phyloP scores from a whole-genome alignment of 2,113 vertebrate genomes.

The Ctenodactylus gundi region DNA sequence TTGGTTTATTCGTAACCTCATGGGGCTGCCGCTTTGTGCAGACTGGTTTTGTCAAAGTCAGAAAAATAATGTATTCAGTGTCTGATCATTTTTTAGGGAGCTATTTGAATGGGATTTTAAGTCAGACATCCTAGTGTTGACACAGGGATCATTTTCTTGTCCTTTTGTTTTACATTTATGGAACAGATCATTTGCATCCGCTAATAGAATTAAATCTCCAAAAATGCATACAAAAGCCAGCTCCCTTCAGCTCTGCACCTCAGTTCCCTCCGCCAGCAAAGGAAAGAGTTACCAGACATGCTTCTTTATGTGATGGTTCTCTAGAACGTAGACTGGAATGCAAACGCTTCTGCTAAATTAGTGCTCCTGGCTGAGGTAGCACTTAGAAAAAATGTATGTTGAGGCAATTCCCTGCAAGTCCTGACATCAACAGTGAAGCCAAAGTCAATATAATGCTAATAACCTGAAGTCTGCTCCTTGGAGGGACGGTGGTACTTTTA shows the following conservation, averaged over 20 bases:
- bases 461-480: neutral
- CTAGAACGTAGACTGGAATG: conserved; percentile 53
- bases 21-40: conserved; percentile 70
- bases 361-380: neutral
- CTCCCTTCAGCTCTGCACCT: conserved; percentile 51
- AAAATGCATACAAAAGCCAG: conserved; percentile 62
- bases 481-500: neutral
- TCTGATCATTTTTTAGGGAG: neutral
- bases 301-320: conserved; percentile 70
- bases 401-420: conserved; percentile 59
- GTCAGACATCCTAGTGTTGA: conserved; percentile 39
- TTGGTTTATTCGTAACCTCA: conserved; percentile 76
- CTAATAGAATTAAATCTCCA: conserved; percentile 81
- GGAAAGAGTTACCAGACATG: conserved; percentile 29
- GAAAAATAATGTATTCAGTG: conserved; percentile 69
- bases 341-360: conserved; percentile 68
- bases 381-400: conserved; percentile 14
- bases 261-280: conserved; percentile 52
- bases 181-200: conserved; percentile 76
- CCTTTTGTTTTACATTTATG: conserved; percentile 76
- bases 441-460: conserved; percentile 47
- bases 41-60: conserved; percentile 67
- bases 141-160: conserved; percentile 68
- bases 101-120: conserved; percentile 69
- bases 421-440: conserved; percentile 57